Conservation (phyloP, 2,113 vertebrate species). For the Coturnix japonica region DNA sequence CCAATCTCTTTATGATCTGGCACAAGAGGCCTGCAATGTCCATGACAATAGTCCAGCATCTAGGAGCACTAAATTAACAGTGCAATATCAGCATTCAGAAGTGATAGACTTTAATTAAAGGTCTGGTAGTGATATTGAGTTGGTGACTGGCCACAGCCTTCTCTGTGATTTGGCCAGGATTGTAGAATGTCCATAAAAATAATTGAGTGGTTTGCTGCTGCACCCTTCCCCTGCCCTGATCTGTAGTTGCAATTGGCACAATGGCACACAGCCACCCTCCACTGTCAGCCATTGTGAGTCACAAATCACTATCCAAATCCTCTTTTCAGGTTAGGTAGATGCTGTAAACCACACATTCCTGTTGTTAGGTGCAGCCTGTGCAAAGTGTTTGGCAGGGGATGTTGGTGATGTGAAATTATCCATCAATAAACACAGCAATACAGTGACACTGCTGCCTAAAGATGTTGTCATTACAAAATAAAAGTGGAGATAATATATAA, state of each 20-base stretch:
- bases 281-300: neutral
- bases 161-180: neutral
- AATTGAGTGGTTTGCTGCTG: neutral
- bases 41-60: neutral
- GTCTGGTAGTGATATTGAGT: neutral
- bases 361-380: neutral
- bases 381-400: neutral
- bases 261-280: neutral
- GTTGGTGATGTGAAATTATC: neutral
- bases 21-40: neutral
- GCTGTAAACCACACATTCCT: conserved; percentile 29
- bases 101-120: neutral
- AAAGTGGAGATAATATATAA: conserved; percentile 35
- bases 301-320: neutral
- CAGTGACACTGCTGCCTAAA: neutral
- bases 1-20: conserved; percentile 21
- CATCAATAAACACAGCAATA: neutral
- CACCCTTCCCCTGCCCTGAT: neutral
- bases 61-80: neutral
- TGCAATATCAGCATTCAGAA: neutral
- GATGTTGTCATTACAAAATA: conserved; percentile 35
- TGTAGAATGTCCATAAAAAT: neutral
- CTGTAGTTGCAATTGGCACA: neutral
- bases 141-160: neutral
- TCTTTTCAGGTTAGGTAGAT: neutral